Conservation (phyloP, 2,113 vertebrate species). For the Xiphophorus maculatus region DNA sequence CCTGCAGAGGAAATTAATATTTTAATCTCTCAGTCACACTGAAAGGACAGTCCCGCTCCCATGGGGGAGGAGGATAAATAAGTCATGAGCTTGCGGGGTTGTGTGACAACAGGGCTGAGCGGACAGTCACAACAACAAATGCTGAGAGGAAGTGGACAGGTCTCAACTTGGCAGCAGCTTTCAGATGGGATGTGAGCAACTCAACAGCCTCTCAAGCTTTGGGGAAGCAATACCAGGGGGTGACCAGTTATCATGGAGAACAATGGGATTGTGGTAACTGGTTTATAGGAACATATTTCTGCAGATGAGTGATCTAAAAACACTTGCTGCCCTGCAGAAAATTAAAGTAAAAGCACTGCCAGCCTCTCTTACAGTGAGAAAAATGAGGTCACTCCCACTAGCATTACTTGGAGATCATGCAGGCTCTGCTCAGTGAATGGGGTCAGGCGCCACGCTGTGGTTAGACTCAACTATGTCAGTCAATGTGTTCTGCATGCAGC, state of each 20-base stretch:
- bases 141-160: slow-evolving; percentile 35
- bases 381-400: slow-evolving; percentile 61
- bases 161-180: slow-evolving; percentile 30
- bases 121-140: slow-evolving; percentile 52
- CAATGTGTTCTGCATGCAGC: not conserved
- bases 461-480: not conserved
- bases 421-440: not conserved
- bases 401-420: slow-evolving; percentile 15
- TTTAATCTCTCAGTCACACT: slow-evolving; percentile 62
- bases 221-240: not conserved
- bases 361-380: slow-evolving; percentile 18
- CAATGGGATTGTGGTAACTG: not conserved
- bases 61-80: slow-evolving; percentile 67
- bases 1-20: slow-evolving; percentile 73
- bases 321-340: slow-evolving; percentile 4
- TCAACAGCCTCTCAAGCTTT: slow-evolving; percentile 17
- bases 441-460: slow-evolving; percentile 62
- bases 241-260: slow-evolving; percentile 4
- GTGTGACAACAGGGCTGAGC: slow-evolving; percentile 63
- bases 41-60: slow-evolving; percentile 52
- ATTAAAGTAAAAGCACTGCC: slow-evolving; percentile 23
- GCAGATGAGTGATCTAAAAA: not conserved
- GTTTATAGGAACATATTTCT: not conserved
- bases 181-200: slow-evolving; percentile 24
- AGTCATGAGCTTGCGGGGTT: slow-evolving; percentile 67